Evolutionary conservation across 2,797 vertebrate species (phyloP), one percentile per base, ranked within the genome.

Genomic region (Hapalemur alaotrensis): DNA sequence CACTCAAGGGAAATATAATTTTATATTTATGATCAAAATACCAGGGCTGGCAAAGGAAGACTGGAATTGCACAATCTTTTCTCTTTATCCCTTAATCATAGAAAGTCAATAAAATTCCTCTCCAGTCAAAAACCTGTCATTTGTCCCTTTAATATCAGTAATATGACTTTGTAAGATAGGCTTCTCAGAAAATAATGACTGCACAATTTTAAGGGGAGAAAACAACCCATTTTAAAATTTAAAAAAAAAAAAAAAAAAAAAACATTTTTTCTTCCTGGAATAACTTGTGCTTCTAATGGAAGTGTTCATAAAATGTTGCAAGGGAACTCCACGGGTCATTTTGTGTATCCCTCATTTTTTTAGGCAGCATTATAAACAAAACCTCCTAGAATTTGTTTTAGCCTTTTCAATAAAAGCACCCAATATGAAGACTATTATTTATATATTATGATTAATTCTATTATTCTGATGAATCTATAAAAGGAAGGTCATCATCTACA

Each of bases 1-100:
- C 67, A 48, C 48, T 96, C 91, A 95, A 86, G 78, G 89, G 83
- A 97, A 97, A 65, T 65, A 85, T 75, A 76, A 98, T 97, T 69
- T 94, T 85, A 52, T 50, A 80, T 79, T 61, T 82, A 85, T 32
- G 91, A 7, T 93, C 91, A 91, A 97, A 98, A 95, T 95, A 89
- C 32, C 65, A 95, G 70, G 32, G 32, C 87, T 96, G 80, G 79
- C 41, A 95, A 92, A 89, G 52, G 4, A 83, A 90, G 61, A 65
- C 50, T 84, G 73, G 54, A 67, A 83, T 88, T 59, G 17, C 35
- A 92, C 61, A 93, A 75, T 82, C 63, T 95, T 65, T 65, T 97
- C 75, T 92, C 15, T 91, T 93, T 91, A 93, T 97, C 91, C 73
- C 75, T 97, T 93, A 95, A 97, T 96, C 59, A 91, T 50, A 83